phyloP scores from a whole-genome alignment of 2,888 invertebrate species.

The Charanyca ferruginea region DNA sequence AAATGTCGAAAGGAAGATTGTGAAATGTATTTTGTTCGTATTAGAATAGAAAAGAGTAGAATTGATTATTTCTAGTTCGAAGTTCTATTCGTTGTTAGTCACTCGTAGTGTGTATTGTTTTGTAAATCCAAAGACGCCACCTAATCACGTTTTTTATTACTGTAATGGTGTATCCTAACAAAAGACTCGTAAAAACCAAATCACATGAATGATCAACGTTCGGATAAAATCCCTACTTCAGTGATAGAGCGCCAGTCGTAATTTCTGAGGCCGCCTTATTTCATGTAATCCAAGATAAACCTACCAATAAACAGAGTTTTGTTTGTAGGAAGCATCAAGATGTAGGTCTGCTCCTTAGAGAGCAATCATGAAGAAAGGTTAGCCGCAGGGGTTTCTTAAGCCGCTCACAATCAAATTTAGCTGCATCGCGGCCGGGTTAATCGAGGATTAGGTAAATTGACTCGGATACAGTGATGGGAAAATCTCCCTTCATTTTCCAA shows the following conservation, averaged over 20 bases:
- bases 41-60: too few relatives aligned
- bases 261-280: slow-evolving; percentile 54
- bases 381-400: slow-evolving; percentile 75
- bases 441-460: slow-evolving; percentile 77
- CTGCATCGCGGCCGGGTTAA: slow-evolving; percentile 77
- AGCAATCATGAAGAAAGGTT: slow-evolving; percentile 77
- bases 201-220: slow-evolving; percentile 29
- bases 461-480: slow-evolving; percentile 72
- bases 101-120: too few relatives aligned
- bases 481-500: slow-evolving; percentile 65
- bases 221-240: slow-evolving; percentile 21
- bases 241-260: slow-evolving; percentile 40
- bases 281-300: slow-evolving; percentile 63
- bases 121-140: background rate
- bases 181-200: slow-evolving; percentile 17
- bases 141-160: slow-evolving; percentile 1
- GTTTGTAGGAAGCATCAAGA: slow-evolving; percentile 59
- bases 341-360: slow-evolving; percentile 68
- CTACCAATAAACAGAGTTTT: slow-evolving; percentile 57
- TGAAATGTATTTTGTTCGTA: background rate
- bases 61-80: too few relatives aligned
- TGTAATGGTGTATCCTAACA: slow-evolving; percentile 8
- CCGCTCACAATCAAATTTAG: slow-evolving; percentile 78
- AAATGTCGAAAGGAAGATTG: background rate
- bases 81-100: too few relatives aligned